A percentile compares a stretch with the other conserved stretches of the same genome.
Conservation (phyloP, 2,113 vertebrate genomes). For the Thryonomys swinderianus region DNA sequence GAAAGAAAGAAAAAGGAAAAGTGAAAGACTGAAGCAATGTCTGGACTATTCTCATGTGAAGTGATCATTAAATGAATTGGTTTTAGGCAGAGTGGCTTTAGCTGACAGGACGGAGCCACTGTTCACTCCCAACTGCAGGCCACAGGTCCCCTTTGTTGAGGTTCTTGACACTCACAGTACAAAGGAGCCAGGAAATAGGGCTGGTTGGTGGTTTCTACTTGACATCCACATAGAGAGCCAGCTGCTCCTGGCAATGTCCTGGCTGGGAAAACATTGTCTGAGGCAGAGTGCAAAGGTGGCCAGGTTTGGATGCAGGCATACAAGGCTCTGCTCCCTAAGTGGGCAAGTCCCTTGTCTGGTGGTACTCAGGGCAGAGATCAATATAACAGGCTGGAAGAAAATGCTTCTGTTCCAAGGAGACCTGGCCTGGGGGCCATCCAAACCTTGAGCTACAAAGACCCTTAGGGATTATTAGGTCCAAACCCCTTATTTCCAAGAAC, state of each 20-base stretch:
- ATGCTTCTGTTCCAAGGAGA: constrained; percentile 78
- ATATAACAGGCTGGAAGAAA: constrained; percentile 61
- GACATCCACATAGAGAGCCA: constrained; percentile 73
- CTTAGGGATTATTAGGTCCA: constrained; percentile 42
- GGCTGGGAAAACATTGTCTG: constrained; percentile 63
- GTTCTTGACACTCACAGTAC: constrained; percentile 49
- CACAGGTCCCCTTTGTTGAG: background rate
- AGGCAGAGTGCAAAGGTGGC: constrained; percentile 66
- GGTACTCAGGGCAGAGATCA: background rate
- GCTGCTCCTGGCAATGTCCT: constrained; percentile 69
- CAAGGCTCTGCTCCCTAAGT: constrained; percentile 44
- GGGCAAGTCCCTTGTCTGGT: background rate
- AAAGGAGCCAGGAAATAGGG: constrained; percentile 74
- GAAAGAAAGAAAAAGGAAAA: no score
- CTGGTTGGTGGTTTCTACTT: constrained; percentile 70
- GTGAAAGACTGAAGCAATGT: background rate
- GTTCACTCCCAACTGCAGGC: background rate
- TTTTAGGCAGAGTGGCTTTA: background rate
- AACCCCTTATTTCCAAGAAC: constrained; percentile 62
- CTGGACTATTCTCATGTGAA: background rate
- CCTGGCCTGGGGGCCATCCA: constrained; percentile 63
- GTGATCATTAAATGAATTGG: background rate
- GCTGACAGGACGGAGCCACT: background rate
- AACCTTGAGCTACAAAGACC: background rate
- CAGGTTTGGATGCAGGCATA: constrained; percentile 2